Evolutionary conservation across 2,888 invertebrate genomes (phyloP).

Genomic region (Galeruca laticollis): DNA sequence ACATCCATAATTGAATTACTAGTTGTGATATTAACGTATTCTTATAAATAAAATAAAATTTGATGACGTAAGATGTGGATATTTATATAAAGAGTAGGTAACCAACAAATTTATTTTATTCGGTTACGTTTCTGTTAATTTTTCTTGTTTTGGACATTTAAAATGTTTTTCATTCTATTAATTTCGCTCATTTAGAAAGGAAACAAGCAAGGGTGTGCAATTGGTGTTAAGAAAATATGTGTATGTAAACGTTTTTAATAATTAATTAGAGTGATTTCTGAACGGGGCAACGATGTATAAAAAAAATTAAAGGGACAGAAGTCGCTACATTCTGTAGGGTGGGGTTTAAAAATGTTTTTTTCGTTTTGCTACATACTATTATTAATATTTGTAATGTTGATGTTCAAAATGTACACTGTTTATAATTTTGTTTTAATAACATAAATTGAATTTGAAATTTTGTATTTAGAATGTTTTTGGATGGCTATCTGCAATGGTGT

Average conservation of each 20-base stretch:
- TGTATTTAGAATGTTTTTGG: too few species aligned
- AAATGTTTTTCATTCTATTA: conserved; percentile 9
- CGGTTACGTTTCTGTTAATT: conserved; percentile 1
- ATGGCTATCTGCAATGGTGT: too few species aligned
- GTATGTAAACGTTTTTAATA: conserved; percentile 19
- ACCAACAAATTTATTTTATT: neutral
- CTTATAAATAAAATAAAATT: too few species aligned
- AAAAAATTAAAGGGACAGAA: conserved; percentile 18
- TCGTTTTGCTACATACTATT: conserved; percentile 14
- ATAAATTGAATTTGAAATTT: too few species aligned
- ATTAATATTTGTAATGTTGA: too few species aligned
- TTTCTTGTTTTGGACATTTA: conserved; percentile 2
- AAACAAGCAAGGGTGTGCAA: conserved; percentile 32
- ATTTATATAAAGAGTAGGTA: too few species aligned
- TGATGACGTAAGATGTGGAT: too few species aligned
- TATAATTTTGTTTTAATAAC: too few species aligned
- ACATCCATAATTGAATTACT: too few species aligned
- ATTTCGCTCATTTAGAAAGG: conserved; percentile 34
- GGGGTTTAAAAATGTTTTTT: conserved; percentile 1
- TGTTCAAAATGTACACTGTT: too few species aligned
- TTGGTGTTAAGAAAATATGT: conserved; percentile 29
- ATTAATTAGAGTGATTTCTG: conserved; percentile 26
- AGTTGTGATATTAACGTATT: too few species aligned
- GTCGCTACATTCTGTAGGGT: conserved; percentile 17
- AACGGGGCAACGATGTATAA: conserved; percentile 32